Evolutionary conservation across 2,113 vertebrate species (phyloP).

Genomic region (Cygnus buccinator): DNA sequence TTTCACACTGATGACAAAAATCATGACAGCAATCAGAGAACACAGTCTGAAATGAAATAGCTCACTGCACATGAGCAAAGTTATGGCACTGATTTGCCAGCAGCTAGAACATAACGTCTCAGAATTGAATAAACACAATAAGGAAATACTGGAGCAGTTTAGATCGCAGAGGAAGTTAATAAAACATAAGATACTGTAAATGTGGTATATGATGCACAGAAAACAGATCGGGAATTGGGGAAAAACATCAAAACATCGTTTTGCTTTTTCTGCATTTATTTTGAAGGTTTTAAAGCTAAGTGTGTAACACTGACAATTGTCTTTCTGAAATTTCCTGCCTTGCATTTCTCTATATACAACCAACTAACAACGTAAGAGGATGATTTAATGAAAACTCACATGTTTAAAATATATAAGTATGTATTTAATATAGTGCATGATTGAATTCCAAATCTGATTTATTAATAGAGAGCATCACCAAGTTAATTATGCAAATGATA

Average conservation of each 20-base stretch:
- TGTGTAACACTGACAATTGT: rapidly evolving
- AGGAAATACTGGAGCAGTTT: not conserved
- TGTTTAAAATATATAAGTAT: not conserved
- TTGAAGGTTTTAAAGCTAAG: not conserved
- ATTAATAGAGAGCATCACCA: not conserved
- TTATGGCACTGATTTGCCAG: not conserved
- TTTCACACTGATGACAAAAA: constrained; percentile 10
- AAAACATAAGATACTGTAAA: not conserved
- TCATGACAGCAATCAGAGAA: not conserved
- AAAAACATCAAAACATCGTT: not conserved
- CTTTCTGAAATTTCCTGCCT: not conserved
- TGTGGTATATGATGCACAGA: not conserved
- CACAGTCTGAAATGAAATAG: not conserved
- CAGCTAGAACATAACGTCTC: not conserved
- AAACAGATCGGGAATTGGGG: not conserved
- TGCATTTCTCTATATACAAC: not conserved
- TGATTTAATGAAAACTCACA: not conserved
- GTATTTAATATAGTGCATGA: not conserved
- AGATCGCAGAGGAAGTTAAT: constrained; percentile 9
- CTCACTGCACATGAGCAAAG: not conserved
- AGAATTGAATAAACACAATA: not conserved
- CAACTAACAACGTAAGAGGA: not conserved
- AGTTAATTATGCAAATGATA: not conserved
- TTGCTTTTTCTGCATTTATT: not conserved
- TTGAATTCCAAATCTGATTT: not conserved